A percentile compares a stretch with the other conserved stretches of the same genome.
Evolutionary conservation across 2,113 vertebrate species (phyloP).

Genomic region (Dicrurus megarhynchus): DNA sequence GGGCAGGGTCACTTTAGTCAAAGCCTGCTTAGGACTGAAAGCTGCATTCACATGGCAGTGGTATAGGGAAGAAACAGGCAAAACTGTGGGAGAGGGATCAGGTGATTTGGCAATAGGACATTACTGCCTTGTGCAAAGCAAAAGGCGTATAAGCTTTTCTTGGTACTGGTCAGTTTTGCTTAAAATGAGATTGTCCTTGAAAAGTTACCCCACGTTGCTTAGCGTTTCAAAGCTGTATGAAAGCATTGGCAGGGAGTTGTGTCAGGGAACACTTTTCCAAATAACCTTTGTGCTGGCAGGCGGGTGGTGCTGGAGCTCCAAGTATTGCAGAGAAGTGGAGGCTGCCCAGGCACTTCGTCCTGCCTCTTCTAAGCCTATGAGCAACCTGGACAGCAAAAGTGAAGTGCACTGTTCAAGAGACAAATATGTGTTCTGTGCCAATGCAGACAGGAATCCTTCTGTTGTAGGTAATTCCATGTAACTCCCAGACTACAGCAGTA

Average conservation of each 20-base stretch:
- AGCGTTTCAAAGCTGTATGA: background rate
- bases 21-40: background rate
- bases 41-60: rapidly evolving
- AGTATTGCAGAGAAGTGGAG: background rate
- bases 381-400: background rate
- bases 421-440: background rate
- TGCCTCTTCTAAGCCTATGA: background rate
- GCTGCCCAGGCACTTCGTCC: rapidly evolving
- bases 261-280: background rate
- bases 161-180: background rate
- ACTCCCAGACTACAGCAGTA: background rate
- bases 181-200: background rate
- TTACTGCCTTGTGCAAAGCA: background rate
- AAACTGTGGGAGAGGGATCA: background rate
- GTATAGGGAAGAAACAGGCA: background rate
- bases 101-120: background rate
- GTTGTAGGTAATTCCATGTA: background rate
- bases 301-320: background rate
- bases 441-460: background rate
- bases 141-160: background rate
- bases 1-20: background rate
- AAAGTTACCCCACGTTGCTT: rapidly evolving
- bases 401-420: background rate
- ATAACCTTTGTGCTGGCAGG: background rate
- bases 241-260: background rate